Conservation (phyloP, 64 coral and sea anemone genomes). For the Catalaphyllia jardinei region DNA sequence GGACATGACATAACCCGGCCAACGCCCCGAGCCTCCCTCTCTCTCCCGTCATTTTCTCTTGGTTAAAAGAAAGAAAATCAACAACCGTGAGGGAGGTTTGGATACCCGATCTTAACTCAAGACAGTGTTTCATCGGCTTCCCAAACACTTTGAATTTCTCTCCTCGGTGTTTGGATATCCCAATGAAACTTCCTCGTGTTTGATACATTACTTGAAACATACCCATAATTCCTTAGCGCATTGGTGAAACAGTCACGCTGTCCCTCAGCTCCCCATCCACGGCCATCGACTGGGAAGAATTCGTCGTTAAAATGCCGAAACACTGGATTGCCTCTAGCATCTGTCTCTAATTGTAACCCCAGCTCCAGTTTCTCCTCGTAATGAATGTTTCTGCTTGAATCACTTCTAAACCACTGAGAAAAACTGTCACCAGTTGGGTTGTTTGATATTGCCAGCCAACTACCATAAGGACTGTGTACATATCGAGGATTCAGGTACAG, state of each 20-base stretch:
- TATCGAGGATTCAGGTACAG: conserved; percentile 67
- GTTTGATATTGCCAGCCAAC: conserved; percentile 79
- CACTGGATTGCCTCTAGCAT: conserved; percentile 71
- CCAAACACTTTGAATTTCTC: too few relatives aligned
- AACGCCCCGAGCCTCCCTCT: too few relatives aligned
- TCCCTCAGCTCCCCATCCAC: conserved; percentile 87
- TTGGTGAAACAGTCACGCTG: conserved; percentile 94
- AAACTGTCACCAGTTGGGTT: conserved; percentile 52
- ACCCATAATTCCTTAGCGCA: conserved; percentile 96
- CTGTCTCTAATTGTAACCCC: conserved; percentile 56
- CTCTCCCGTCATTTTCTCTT: too few relatives aligned
- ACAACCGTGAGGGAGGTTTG: too few relatives aligned
- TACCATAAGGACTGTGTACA: conserved; percentile 82
- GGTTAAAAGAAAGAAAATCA: too few relatives aligned
- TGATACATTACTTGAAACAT: neutral
- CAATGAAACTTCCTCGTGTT: too few relatives aligned
- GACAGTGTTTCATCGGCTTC: too few relatives aligned
- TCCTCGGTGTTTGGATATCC: too few relatives aligned
- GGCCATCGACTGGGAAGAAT: conserved; percentile 91
- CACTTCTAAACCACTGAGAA: conserved; percentile 78
- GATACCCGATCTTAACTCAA: too few relatives aligned
- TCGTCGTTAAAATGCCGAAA: conserved; percentile 72
- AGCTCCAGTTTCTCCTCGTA: conserved; percentile 68
- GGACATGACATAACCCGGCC: too few relatives aligned
- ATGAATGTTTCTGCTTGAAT: conserved; percentile 45